Conservation (phyloP, 2,888 invertebrate genomes). For the Coleophora flavipennella region DNA sequence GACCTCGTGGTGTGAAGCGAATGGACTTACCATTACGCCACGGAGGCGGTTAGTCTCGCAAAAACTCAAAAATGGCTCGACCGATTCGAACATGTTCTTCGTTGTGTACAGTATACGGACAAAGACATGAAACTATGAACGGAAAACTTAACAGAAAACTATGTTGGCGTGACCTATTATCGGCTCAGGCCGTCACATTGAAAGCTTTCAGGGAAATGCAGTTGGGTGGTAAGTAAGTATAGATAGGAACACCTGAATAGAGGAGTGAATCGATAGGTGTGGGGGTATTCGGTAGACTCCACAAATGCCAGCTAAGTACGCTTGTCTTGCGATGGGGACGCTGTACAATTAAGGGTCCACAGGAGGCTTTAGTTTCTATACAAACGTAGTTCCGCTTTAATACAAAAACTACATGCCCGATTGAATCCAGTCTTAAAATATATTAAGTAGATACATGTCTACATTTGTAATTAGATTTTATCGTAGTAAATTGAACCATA, state of each 20-base stretch:
- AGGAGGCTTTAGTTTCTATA: conserved; percentile 31
- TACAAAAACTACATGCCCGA: too few species aligned
- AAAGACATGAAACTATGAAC: background rate
- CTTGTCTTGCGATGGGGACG: background rate
- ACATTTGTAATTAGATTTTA: too few species aligned
- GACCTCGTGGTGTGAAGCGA: too few species aligned
- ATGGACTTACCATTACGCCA: too few species aligned
- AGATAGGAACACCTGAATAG: conserved; percentile 22
- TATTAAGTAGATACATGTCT: too few species aligned
- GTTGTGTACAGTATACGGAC: too few species aligned
- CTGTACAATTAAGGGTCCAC: conserved; percentile 21
- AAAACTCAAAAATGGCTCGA: too few species aligned
- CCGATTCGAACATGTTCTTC: too few species aligned
- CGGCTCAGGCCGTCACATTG: conserved; percentile 14
- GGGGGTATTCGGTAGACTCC: conserved; percentile 3
- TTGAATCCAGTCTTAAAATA: too few species aligned
- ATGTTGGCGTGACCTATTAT: conserved; percentile 2
- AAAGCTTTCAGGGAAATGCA: conserved; percentile 42
- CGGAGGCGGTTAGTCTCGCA: too few species aligned
- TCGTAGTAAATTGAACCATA: too few species aligned
- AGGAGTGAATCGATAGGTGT: conserved; percentile 56
- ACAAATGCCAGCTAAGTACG: background rate
- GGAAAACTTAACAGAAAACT: background rate
- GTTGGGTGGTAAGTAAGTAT: conserved; percentile 20
- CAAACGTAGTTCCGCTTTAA: too few species aligned